These are phyloP conservation scores for Caenorhabditis wallacei DNA, from an alignment of 2,888 invertebrate genomes.

Conservation along the genomic window DNA sequence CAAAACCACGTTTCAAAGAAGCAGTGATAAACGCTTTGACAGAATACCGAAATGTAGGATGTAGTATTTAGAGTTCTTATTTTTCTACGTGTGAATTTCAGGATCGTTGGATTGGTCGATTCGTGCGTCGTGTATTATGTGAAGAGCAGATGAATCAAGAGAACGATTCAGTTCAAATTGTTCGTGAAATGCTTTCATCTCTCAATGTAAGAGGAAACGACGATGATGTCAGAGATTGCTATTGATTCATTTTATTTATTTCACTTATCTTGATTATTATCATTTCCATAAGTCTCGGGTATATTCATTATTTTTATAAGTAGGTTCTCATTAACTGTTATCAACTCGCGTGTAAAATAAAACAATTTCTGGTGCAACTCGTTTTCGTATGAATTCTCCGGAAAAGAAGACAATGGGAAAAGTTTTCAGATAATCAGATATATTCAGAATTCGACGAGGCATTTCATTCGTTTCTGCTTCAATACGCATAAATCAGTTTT, in stretches of 20 bases:
- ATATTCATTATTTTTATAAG: neutral
- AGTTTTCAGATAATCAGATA: no score
- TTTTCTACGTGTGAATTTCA: no score
- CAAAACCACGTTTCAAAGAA: conserved; percentile 4
- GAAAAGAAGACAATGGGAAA: no score
- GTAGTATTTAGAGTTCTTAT: neutral
- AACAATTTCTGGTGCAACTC: neutral
- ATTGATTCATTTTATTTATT: conserved; percentile 11
- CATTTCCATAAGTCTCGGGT: conserved; percentile 6
- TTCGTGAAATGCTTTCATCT: conserved; percentile 49
- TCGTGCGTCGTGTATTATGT: conserved; percentile 24
- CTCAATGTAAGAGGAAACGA: conserved; percentile 25
- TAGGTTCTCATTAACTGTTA: neutral
- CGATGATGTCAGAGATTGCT: conserved; percentile 41
- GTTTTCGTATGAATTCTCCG: no score
- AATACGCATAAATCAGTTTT: neutral
- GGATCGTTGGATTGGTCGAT: conserved; percentile 32
- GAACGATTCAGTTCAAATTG: conserved; percentile 24
- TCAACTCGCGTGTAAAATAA: neutral
- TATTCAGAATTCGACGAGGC: no score
- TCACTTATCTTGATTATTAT: neutral
- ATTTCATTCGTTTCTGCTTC: neutral
- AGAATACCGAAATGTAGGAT: conserved; percentile 26
- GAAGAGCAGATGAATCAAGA: conserved; percentile 16
- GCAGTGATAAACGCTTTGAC: conserved; percentile 3